Evolutionary conservation across 2,888 invertebrate genomes (phyloP).

Genomic region (Prenolepis imparis): DNA sequence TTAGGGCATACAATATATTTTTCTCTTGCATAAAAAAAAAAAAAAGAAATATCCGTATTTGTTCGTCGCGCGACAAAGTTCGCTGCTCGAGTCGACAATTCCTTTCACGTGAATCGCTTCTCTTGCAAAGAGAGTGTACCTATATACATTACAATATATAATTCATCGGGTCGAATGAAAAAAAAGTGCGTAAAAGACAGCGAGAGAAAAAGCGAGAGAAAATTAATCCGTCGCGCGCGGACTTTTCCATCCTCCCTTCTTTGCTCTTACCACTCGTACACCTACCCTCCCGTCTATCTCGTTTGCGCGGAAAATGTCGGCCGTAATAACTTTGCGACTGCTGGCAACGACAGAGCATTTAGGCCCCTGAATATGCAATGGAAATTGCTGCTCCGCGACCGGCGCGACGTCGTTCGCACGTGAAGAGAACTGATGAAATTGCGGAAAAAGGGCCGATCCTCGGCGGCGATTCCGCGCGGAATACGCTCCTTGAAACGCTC

Average conservation of each 20-base stretch:
- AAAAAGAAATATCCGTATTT: neutral
- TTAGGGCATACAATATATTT: neutral
- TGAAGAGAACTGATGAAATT: constrained; percentile 51
- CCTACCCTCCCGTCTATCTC: constrained; percentile 49
- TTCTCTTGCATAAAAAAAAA: neutral
- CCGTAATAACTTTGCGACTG: constrained; percentile 79
- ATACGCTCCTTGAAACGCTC: constrained; percentile 46
- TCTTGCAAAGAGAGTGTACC: neutral
- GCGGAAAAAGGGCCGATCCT: constrained; percentile 52
- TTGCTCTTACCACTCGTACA: neutral
- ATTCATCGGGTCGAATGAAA: constrained; percentile 65
- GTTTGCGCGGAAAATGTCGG: constrained; percentile 68
- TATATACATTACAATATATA: constrained; percentile 44
- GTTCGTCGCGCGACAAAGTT: neutral
- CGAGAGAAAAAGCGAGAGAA: constrained; percentile 68
- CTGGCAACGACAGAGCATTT: constrained; percentile 78
- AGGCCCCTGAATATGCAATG: constrained; percentile 80
- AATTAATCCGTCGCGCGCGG: constrained; percentile 70
- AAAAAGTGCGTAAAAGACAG: constrained; percentile 53
- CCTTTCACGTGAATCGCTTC: neutral
- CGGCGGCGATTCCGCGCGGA: constrained; percentile 41
- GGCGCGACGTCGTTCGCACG: constrained; percentile 47
- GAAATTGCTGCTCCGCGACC: constrained; percentile 73
- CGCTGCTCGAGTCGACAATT: neutral
- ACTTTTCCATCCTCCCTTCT: constrained; percentile 34